Evolutionary conservation across 2,888 invertebrate genomes (phyloP).

Genomic region (Cacoxenus indagator): DNA sequence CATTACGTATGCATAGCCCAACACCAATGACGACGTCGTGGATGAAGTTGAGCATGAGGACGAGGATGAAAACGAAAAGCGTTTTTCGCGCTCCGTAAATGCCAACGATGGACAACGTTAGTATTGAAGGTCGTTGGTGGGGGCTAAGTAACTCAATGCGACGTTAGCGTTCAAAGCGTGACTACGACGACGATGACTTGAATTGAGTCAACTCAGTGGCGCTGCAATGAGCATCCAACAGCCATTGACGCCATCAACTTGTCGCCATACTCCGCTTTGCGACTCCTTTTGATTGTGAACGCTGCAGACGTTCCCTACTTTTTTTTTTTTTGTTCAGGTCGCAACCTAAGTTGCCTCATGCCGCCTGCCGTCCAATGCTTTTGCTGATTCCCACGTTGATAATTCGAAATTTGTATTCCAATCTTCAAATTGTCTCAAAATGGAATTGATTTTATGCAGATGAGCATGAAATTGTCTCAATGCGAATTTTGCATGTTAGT

Average conservation of each 20-base stretch:
- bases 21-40: slow-evolving; percentile 34
- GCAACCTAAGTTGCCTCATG: slow-evolving; percentile 35
- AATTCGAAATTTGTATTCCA: slow-evolving; percentile 71
- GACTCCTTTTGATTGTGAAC: slow-evolving; percentile 54
- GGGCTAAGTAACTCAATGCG: slow-evolving; percentile 7
- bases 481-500: slow-evolving; percentile 59
- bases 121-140: slow-evolving; percentile 5
- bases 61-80: neutral
- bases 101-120: slow-evolving; percentile 21
- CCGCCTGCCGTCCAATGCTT: slow-evolving; percentile 22
- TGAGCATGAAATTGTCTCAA: slow-evolving; percentile 70
- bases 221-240: neutral
- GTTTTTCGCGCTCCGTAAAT: neutral
- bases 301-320: slow-evolving; percentile 28
- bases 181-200: slow-evolving; percentile 33
- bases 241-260: neutral
- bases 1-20: slow-evolving; percentile 63
- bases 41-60: no score
- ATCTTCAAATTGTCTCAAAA: slow-evolving; percentile 71
- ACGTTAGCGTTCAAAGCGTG: neutral
- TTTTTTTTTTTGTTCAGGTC: slow-evolving; percentile 6
- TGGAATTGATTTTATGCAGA: slow-evolving; percentile 72
- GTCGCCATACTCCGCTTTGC: neutral
- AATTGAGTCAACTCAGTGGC: neutral
- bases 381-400: slow-evolving; percentile 61